These are phyloP conservation scores for Ichneumon xanthorius DNA, from an alignment of 2,888 invertebrate species.

Conservation along the genomic window DNA sequence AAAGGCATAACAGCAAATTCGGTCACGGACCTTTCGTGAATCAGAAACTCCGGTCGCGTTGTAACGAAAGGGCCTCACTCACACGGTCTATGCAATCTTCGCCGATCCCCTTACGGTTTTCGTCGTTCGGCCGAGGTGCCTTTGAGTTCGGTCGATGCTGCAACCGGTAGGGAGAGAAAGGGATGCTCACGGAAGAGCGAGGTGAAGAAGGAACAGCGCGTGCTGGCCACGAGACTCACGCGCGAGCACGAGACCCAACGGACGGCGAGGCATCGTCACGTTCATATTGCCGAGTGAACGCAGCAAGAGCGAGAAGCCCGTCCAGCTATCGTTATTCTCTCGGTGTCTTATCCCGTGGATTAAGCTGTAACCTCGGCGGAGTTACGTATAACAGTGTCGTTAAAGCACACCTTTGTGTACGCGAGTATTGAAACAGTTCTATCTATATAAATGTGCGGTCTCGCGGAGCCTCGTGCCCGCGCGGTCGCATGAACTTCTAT, in stretches of 20 bases:
- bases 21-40: conserved; percentile 68
- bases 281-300: conserved; percentile 46
- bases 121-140: conserved; percentile 48
- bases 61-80: conserved; percentile 45
- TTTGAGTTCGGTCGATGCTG: conserved; percentile 12
- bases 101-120: conserved; percentile 3
- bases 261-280: conserved; percentile 35
- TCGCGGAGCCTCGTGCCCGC: background rate
- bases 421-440: background rate
- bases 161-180: background rate
- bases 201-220: conserved; percentile 14
- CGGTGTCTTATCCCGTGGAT: conserved; percentile 47
- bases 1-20: conserved; percentile 62
- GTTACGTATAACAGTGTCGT: conserved; percentile 34
- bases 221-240: conserved; percentile 42
- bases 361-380: conserved; percentile 49
- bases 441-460: conserved; percentile 1
- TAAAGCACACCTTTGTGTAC: conserved; percentile 18
- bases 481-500: background rate
- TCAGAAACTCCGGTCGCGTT: conserved; percentile 47
- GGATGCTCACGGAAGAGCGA: background rate
- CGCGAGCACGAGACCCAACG: conserved; percentile 34
- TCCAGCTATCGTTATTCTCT: conserved; percentile 68
- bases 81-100: background rate
- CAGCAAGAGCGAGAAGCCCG: conserved; percentile 9